A percentile compares a stretch with the other conserved stretches of the same genome.
These are phyloP conservation scores for Varanus komodoensis DNA, from an alignment of 2,113 vertebrate genomes.

Conservation along the genomic window DNA sequence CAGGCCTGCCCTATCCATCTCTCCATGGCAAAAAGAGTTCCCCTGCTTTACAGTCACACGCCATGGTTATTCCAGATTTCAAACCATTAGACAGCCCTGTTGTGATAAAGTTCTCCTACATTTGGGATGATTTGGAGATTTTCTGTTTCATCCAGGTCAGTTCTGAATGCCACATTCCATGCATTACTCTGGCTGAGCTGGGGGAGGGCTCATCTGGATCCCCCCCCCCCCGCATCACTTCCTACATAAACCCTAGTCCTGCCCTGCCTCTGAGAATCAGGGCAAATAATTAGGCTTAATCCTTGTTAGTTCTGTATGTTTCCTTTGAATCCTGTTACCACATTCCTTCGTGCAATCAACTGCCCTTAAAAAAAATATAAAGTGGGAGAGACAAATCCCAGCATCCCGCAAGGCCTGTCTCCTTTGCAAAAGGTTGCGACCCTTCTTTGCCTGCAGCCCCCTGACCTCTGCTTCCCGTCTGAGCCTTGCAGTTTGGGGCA, in stretches of 20 bases:
- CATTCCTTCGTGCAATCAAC: slow-evolving; percentile 69
- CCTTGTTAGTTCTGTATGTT: slow-evolving; percentile 68
- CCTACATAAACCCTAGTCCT: slow-evolving; percentile 54
- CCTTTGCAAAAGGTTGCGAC: slow-evolving; percentile 81
- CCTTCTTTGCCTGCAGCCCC: slow-evolving; percentile 72
- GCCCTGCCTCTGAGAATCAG: not conserved
- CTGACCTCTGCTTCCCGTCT: slow-evolving; percentile 59
- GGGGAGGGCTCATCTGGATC: not conserved
- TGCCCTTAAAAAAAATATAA: slow-evolving; percentile 51
- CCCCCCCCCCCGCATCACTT: slow-evolving; percentile 29
- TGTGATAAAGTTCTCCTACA: too few species aligned
- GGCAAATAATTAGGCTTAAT: slow-evolving; percentile 74
- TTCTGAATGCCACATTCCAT: not conserved
- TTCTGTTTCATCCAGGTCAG: not conserved
- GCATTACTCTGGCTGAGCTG: not conserved
- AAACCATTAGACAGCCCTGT: too few species aligned
- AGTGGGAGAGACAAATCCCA: slow-evolving; percentile 41
- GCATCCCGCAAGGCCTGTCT: slow-evolving; percentile 79
- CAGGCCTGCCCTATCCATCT: too few species aligned
- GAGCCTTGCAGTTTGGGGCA: slow-evolving; percentile 44
- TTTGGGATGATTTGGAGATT: not conserved
- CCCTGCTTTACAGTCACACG: too few species aligned
- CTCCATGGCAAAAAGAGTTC: too few species aligned
- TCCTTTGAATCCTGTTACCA: slow-evolving; percentile 72
- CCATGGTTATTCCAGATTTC: too few species aligned